Conservation (phyloP, 2,888 invertebrate genomes). For the Cecidostiba fungosa region DNA sequence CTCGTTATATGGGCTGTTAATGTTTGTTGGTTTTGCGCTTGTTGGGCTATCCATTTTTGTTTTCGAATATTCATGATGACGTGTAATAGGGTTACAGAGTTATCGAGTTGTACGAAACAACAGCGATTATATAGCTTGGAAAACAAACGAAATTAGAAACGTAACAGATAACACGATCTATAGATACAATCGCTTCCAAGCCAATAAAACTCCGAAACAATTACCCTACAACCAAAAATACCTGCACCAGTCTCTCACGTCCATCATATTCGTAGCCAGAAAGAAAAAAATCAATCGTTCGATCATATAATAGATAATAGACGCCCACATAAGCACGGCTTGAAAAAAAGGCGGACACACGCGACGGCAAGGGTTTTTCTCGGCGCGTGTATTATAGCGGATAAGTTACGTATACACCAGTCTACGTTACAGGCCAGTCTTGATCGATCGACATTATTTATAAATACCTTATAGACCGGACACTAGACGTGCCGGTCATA, state of each 20-base stretch:
- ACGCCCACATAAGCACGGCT: neutral
- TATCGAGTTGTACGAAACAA: too few relatives aligned
- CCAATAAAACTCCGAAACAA: too few relatives aligned
- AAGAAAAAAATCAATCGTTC: slow-evolving; percentile 37
- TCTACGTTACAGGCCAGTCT: slow-evolving; percentile 3
- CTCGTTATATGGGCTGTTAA: neutral
- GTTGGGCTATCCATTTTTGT: too few relatives aligned
- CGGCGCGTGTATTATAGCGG: neutral
- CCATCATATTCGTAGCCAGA: neutral
- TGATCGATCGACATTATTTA: slow-evolving; percentile 61
- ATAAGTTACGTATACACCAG: neutral
- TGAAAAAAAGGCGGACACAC: neutral
- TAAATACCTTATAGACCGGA: slow-evolving; percentile 42
- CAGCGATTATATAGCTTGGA: too few relatives aligned
- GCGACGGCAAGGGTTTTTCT: neutral
- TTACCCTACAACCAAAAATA: too few relatives aligned
- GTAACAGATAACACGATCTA: too few relatives aligned
- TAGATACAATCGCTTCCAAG: too few relatives aligned
- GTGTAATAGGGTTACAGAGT: too few relatives aligned
- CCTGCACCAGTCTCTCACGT: too few relatives aligned
- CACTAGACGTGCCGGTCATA: neutral
- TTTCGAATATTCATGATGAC: too few relatives aligned
- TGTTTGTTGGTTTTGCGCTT: neutral
- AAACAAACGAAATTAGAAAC: too few relatives aligned
- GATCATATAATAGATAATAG: neutral